A percentile compares a stretch with the other conserved stretches of the same genome.
Conservation (phyloP, 1,140 invertebrate species). For the Capitella teleta region DNA sequence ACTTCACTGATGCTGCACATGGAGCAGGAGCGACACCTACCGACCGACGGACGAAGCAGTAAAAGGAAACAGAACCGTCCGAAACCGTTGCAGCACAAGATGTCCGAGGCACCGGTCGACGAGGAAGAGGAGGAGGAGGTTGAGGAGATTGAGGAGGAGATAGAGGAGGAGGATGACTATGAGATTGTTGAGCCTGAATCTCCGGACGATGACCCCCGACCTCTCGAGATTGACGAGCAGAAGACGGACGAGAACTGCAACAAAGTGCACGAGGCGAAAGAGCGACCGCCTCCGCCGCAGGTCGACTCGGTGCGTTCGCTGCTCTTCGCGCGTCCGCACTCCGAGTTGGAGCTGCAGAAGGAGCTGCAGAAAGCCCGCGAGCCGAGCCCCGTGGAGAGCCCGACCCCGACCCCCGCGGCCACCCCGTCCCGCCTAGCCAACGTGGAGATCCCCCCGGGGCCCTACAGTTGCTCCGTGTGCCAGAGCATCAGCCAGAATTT, state of each 20-base stretch:
- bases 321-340: too few species aligned
- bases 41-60: background rate
- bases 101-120: too few species aligned
- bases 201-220: background rate
- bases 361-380: too few species aligned
- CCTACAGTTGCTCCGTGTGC: conserved; percentile 9
- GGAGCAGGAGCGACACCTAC: background rate
- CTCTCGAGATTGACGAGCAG: background rate
- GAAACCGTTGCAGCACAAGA: too few species aligned
- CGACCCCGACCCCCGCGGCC: background rate
- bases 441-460: conserved; percentile 6
- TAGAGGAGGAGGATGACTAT: background rate
- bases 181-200: conserved; percentile 8
- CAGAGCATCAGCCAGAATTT: background rate
- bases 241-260: background rate
- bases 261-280: too few species aligned
- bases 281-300: too few species aligned
- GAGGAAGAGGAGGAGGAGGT: too few species aligned
- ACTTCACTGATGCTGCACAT: background rate
- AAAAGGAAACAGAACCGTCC: background rate
- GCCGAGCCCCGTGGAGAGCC: too few species aligned
- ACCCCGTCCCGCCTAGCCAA: background rate
- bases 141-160: too few species aligned
- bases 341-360: too few species aligned
- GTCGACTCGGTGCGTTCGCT: too few species aligned